These are phyloP conservation scores for Drosophila infuscata DNA, from an alignment of 2,888 invertebrate genomes.

Conservation along the genomic window DNA sequence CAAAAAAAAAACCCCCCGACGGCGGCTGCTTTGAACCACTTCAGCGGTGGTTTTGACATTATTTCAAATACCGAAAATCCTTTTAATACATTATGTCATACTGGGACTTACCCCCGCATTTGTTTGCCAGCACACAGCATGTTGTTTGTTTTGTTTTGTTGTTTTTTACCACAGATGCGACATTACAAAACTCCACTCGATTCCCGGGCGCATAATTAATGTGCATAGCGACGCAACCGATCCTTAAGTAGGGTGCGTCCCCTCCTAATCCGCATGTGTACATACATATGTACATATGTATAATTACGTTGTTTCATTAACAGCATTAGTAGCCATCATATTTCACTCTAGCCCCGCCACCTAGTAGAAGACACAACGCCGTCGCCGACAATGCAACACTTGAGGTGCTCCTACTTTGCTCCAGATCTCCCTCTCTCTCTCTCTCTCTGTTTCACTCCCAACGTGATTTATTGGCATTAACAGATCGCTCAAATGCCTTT, in stretches of 20 bases:
- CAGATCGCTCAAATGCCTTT: constrained; percentile 70
- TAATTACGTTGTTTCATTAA: constrained; percentile 84
- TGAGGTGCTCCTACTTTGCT: constrained; percentile 60
- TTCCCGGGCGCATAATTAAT: constrained; percentile 77
- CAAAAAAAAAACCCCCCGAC: neutral
- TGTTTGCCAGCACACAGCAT: constrained; percentile 44
- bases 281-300: constrained; percentile 37
- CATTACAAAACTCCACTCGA: constrained; percentile 35
- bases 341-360: constrained; percentile 62
- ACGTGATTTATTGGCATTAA: constrained; percentile 81
- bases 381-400: constrained; percentile 40
- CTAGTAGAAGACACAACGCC: constrained; percentile 51
- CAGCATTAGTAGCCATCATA: constrained; percentile 82
- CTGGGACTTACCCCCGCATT: constrained; percentile 39
- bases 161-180: constrained; percentile 41
- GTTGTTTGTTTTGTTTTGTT: constrained; percentile 45
- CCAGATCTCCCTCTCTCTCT: constrained; percentile 4
- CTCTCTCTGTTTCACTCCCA: constrained; percentile 4
- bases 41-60: constrained; percentile 30
- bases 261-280: constrained; percentile 58
- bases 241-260: constrained; percentile 73
- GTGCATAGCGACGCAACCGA: constrained; percentile 67
- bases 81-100: constrained; percentile 65
- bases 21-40: constrained; percentile 48
- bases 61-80: constrained; percentile 60